Evolutionary conservation across 2,113 vertebrate species (phyloP).

Genomic region (Mesoclemmys tuberculata): DNA sequence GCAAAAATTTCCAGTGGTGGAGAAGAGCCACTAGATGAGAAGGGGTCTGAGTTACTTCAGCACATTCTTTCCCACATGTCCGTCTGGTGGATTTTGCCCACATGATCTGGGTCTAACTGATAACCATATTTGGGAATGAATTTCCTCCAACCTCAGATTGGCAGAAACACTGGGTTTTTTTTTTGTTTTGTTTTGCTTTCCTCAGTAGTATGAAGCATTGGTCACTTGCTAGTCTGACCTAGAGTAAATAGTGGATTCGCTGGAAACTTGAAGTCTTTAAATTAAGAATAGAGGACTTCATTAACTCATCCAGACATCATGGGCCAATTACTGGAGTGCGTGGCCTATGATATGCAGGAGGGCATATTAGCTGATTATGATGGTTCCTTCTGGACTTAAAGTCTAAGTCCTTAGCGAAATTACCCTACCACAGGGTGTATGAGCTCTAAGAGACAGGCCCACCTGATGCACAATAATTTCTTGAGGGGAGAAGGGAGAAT

Average conservation of each 20-base stretch:
- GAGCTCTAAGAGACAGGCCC: constrained; percentile 40
- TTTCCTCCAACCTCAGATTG: not conserved
- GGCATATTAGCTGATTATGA: not conserved
- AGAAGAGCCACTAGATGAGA: too few species aligned
- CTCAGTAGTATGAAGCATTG: not conserved
- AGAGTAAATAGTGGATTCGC: not conserved
- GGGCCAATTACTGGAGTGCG: not conserved
- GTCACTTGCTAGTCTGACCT: not conserved
- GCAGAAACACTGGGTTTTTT: not conserved
- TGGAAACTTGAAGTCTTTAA: not conserved
- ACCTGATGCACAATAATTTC: constrained; percentile 44
- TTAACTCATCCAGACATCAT: not conserved
- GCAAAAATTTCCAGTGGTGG: not conserved
- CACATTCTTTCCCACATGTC: not conserved
- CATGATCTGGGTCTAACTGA: not conserved
- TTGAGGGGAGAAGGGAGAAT: constrained; percentile 7
- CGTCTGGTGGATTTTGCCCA: not conserved
- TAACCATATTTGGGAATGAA: not conserved
- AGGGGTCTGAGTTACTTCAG: not conserved
- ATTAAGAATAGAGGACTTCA: not conserved
- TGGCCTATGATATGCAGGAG: not conserved
- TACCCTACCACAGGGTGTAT: constrained; percentile 28
- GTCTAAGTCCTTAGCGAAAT: constrained; percentile 53
- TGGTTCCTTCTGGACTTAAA: constrained; percentile 21
- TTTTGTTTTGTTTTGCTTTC: not conserved